These are phyloP conservation scores for Holotrichia oblita DNA, from an alignment of 1,140 invertebrate genomes.

Conservation along the genomic window DNA sequence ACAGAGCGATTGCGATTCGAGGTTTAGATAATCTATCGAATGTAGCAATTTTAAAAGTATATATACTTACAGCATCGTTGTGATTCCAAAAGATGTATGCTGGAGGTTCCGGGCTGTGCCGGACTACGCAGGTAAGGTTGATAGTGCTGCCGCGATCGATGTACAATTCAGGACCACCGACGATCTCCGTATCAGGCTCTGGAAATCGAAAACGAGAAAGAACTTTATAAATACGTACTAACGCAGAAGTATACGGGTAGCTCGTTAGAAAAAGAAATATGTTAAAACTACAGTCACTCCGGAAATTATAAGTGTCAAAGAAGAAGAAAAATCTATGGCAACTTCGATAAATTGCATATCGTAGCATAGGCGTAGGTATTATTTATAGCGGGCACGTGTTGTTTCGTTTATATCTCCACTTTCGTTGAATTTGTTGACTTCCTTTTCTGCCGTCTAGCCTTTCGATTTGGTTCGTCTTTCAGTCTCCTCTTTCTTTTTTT, in stretches of 20 bases:
- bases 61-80: conserved; percentile 79
- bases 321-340: conserved; percentile 34
- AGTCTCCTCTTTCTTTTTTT: neutral
- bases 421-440: conserved; percentile 19
- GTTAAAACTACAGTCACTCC: conserved; percentile 19
- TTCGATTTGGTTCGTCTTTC: neutral
- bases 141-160: conserved; percentile 92
- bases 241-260: neutral
- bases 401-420: conserved; percentile 18
- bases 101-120: conserved; percentile 89
- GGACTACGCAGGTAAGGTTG: conserved; percentile 90
- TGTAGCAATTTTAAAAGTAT: neutral
- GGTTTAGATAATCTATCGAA: no score
- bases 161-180: conserved; percentile 88
- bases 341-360: neutral
- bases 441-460: neutral
- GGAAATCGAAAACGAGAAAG: conserved; percentile 60
- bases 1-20: no score
- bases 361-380: neutral
- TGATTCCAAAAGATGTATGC: conserved; percentile 94
- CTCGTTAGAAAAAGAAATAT: conserved; percentile 14
- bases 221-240: conserved; percentile 39
- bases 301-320: conserved; percentile 43
- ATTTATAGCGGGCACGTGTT: conserved; percentile 22
- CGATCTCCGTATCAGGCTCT: conserved; percentile 90